phyloP scores from a whole-genome alignment of 1,140 invertebrate genomes.

The Drosophila bipectinata region DNA sequence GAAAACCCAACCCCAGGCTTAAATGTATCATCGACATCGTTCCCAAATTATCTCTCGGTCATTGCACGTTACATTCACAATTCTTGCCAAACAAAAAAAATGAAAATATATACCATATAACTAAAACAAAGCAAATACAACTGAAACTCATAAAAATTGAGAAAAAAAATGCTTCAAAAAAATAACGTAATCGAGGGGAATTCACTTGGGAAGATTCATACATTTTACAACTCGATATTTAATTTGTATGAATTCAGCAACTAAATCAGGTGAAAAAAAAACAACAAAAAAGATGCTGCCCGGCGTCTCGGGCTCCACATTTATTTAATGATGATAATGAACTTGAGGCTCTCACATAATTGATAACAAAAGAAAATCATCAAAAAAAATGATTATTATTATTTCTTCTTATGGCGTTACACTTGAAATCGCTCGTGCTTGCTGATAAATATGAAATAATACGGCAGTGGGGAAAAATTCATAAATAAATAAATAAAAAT shows the following conservation, averaged over 20 bases:
- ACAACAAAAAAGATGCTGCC: slow-evolving; percentile 27
- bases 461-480: slow-evolving; percentile 50
- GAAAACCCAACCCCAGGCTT: slow-evolving; percentile 22
- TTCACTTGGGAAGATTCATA: slow-evolving; percentile 58
- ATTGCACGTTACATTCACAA: slow-evolving; percentile 56
- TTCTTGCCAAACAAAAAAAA: slow-evolving; percentile 33
- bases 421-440: slow-evolving; percentile 50
- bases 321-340: slow-evolving; percentile 78
- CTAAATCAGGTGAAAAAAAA: slow-evolving; percentile 45
- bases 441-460: slow-evolving; percentile 66
- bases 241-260: slow-evolving; percentile 22
- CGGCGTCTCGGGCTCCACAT: slow-evolving; percentile 25
- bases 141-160: not conserved
- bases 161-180: slow-evolving; percentile 18
- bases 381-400: slow-evolving; percentile 40
- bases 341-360: slow-evolving; percentile 68
- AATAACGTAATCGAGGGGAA: slow-evolving; percentile 49
- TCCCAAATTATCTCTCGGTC: slow-evolving; percentile 53
- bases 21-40: slow-evolving; percentile 56
- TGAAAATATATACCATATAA: slow-evolving; percentile 5
- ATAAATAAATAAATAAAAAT: slow-evolving; percentile 69
- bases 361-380: slow-evolving; percentile 70
- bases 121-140: slow-evolving; percentile 9
- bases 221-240: slow-evolving; percentile 42
- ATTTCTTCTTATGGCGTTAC: slow-evolving; percentile 36